Evolutionary conservation across 2,888 invertebrate genomes (phyloP).

Genomic region (Rhorus exstirpatorius): DNA sequence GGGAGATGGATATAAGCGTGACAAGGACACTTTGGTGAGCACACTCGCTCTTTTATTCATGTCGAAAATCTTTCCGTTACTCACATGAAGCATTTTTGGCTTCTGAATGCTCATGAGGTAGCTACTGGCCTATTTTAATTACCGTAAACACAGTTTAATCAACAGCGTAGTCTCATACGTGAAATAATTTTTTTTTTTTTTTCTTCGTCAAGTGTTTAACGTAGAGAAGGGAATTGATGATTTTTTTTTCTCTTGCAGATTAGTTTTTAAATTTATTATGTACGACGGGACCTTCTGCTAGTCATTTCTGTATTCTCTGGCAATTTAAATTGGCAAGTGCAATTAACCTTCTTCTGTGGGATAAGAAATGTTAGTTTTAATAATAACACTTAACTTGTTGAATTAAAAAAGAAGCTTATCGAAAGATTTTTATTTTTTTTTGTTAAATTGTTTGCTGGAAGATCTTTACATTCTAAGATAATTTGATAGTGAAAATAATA

Average conservation of each 20-base stretch:
- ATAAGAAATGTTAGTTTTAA: too few species aligned
- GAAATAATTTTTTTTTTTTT: constrained; percentile 9
- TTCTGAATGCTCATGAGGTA: constrained; percentile 48
- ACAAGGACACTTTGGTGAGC: constrained; percentile 60
- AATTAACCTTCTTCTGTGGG: too few species aligned
- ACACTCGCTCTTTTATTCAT: constrained; percentile 37
- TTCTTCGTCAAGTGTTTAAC: constrained; percentile 13
- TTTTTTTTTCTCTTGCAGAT: constrained; percentile 7
- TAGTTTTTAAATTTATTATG: constrained; percentile 28
- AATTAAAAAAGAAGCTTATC: too few species aligned
- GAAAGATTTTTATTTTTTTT: too few species aligned
- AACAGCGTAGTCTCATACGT: constrained; percentile 13
- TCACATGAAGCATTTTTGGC: constrained; percentile 36
- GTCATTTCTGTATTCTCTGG: background rate
- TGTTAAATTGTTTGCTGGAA: too few species aligned
- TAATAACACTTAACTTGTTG: too few species aligned
- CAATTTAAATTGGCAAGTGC: background rate
- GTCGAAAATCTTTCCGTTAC: constrained; percentile 40
- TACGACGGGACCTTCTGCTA: background rate
- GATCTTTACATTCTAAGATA: too few species aligned
- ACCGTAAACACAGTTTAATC: constrained; percentile 48
- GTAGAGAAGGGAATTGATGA: constrained; percentile 2
- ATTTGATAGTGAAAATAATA: too few species aligned
- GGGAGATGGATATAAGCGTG: constrained; percentile 64
- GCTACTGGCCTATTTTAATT: constrained; percentile 57